These are phyloP conservation scores for Furcifer pardalis DNA, from an alignment of 2,797 vertebrate genomes.

Conservation along the genomic window DNA sequence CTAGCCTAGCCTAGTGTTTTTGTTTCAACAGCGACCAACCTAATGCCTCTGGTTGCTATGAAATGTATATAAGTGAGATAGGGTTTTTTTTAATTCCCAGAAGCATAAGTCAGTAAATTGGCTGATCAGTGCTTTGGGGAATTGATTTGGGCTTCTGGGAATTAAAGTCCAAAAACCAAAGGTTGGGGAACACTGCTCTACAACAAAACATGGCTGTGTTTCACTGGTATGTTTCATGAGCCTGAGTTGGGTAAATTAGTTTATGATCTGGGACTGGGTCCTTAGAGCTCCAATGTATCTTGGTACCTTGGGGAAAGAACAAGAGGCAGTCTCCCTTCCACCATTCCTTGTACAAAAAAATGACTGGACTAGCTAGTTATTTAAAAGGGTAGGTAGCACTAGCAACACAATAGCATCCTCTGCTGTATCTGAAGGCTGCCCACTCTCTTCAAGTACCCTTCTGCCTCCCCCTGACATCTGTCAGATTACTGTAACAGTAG, in stretches of 20 bases:
- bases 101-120: no score
- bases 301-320: not conserved
- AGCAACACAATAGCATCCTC: not conserved
- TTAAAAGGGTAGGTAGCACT: not conserved
- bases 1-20: no score
- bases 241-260: not conserved
- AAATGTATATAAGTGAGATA: no score
- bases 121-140: no score
- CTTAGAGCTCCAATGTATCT: not conserved
- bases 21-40: not conserved
- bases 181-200: no score
- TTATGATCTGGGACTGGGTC: not conserved
- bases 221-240: not conserved
- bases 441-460: not conserved
- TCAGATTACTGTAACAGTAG: no score
- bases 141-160: no score
- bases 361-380: not conserved
- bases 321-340: not conserved
- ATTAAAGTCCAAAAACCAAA: no score
- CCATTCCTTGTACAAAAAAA: not conserved
- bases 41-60: not conserved
- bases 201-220: not conserved
- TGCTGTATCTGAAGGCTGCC: not conserved
- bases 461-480: no score
- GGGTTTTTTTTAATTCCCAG: no score